Base-by-base conservation (phyloP, 2,797 vertebrate genomes). In the Spea hammondii region DNA sequence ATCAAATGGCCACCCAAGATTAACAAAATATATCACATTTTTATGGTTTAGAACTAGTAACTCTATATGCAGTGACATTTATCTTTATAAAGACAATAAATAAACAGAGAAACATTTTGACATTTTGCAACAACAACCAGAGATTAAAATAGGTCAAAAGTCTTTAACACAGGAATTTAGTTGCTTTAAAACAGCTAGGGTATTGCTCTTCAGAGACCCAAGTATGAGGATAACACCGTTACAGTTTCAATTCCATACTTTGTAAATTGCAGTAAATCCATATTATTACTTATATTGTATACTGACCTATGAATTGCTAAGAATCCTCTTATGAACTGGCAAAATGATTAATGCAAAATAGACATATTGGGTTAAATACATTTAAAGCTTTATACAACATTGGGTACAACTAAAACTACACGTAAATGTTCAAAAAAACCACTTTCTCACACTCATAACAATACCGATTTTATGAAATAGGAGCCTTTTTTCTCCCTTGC, bases 381-480 rank as follows among this genome's bases (percentile, higher is more conserved):
- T 53, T 11, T 53, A 53, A 7, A 53, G 6, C 10, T 53, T 53
- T 53, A 6, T 11, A 53, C 51, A 53, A 53, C 51, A 2, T n/a
- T 5, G 12, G 13, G 55, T 59, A 10, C 13, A 59, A 59, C 55
- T 13, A 59, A 59, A 59, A 1, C 1, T 59, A 59, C 6, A 32
- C 32, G 6, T 6, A 8, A 17, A 48, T 64, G 46, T 64, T 74
- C 14, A 62, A 74, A 67, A 60, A 74, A 54, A 76, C 53, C 17
- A 68, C 68, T 72, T 81, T 81, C 79, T 72, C 79, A 77, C 79
- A 77, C 65, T 77, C 14, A 5, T 60, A 57, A 81, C 72, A 77
- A 80, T 70, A 54, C 65, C 60, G 69, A 74, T 82, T 82, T 77
- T 65, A 77, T 74, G 64, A 70, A 77, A 82, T 59, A 8, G 69